phyloP scores from a whole-genome alignment of 2,888 invertebrate species.

The Euplagia quadripunctaria region DNA sequence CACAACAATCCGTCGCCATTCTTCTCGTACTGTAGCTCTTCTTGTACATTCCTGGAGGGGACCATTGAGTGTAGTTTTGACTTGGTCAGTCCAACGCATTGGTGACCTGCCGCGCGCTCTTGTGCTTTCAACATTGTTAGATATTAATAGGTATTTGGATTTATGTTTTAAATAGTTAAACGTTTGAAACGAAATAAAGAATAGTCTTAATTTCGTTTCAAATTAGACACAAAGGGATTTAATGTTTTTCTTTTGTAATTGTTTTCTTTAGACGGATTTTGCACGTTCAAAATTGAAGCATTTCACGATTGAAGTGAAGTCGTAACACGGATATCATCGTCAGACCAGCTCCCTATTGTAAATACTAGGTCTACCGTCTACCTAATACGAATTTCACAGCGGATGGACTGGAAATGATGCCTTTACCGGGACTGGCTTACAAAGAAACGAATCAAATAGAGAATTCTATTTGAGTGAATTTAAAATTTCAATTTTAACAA shows the following conservation, averaged over 20 bases:
- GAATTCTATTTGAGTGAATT: conserved; percentile 4
- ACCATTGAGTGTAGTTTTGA: too few relatives aligned
- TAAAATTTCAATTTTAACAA: conserved; percentile 4
- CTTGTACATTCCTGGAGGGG: too few relatives aligned
- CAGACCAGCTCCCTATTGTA: not conserved
- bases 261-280: not conserved
- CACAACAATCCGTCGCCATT: too few relatives aligned
- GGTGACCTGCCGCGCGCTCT: too few relatives aligned
- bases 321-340: not conserved
- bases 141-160: too few relatives aligned
- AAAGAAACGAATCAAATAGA: conserved; percentile 2
- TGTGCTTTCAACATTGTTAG: too few relatives aligned
- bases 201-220: not conserved
- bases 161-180: too few relatives aligned
- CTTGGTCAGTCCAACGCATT: too few relatives aligned
- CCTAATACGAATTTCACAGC: conserved; percentile 19
- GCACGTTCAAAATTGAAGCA: not conserved
- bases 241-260: too few relatives aligned
- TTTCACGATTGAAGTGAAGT: not conserved
- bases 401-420: conserved; percentile 36
- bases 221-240: not conserved
- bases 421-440: conserved; percentile 19
- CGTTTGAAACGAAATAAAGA: too few relatives aligned
- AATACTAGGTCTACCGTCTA: conserved; percentile 13
- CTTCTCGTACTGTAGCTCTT: too few relatives aligned